Evolutionary conservation across 2,888 invertebrate species (phyloP), one percentile per base, ranked within the genome.

Genomic region (Lamellibrachia columna): DNA sequence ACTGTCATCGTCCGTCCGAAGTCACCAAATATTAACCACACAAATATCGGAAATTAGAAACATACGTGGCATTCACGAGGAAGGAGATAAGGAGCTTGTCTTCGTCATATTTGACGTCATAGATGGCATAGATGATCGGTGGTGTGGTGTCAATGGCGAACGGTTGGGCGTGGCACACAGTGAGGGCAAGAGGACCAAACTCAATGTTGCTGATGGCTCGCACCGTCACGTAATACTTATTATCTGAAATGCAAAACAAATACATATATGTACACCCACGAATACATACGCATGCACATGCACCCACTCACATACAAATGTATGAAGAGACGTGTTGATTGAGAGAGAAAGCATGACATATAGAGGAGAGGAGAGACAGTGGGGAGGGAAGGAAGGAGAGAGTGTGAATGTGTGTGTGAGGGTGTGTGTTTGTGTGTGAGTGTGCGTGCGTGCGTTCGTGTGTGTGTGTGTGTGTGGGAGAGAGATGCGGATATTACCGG

Each of bases 141-240:
- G 94, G 94, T 2, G 95, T 94, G 55, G 94, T 95, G 93, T 95
- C 95, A 11, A 95, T 94, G 40, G 93, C 93, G 52, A 94, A 94
- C 1, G 95, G 94, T 55, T 94, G 95, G 3, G 95, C 93, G 93
- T 95, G 95, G 90, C 95, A 95, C 55, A 95, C 93, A 22, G 94
- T 94, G 58, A 94, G 94, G 11, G 94, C 94, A 60, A 95, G 93
- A 9, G 95, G 95, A 8, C 75, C 75, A 22, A 95, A 95, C 90
- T 95, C 94, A 7, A 95, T 95, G 90, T 95, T 94, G 93, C 95
- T 95, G 15, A 95, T 90, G 9, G 95, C 95, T 53, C 95, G 91
- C 6, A 95, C 93, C 7, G 95, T 94, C 3, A 95, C 91, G 92
- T 94, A 95, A 92, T 95, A 95, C 75, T 93, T 92, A 6, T 94